These are phyloP conservation scores for Chionomys nivalis DNA, from an alignment of 2,113 vertebrate genomes.

Conservation along the genomic window DNA sequence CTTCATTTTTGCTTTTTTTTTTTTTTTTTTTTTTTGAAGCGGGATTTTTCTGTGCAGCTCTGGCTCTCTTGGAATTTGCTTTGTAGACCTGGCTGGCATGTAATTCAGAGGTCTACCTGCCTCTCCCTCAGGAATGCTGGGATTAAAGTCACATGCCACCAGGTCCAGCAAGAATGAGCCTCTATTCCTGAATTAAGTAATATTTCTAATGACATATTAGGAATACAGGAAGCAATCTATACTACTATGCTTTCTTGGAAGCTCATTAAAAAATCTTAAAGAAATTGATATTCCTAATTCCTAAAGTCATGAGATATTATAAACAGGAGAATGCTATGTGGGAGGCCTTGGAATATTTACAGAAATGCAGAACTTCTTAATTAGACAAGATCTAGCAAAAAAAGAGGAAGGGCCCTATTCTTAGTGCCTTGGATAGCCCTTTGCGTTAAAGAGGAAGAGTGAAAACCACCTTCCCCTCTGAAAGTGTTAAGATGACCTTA, in stretches of 20 bases:
- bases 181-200: background rate
- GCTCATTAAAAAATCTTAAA: constrained; percentile 23
- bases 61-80: background rate
- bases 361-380: constrained; percentile 15
- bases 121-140: background rate
- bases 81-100: background rate
- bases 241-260: background rate
- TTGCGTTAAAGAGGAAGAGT: constrained; percentile 55
- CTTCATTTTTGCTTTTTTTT: background rate
- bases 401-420: constrained; percentile 53
- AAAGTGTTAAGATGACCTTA: background rate
- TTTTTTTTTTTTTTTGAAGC: background rate
- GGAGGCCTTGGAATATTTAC: constrained; percentile 2
- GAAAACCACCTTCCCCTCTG: background rate
- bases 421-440: constrained; percentile 2
- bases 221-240: background rate
- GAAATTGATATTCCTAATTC: background rate
- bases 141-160: background rate
- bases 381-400: constrained; percentile 13
- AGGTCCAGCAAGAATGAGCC: background rate
- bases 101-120: background rate
- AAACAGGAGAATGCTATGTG: background rate
- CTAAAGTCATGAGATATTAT: background rate
- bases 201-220: background rate
- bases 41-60: background rate